phyloP scores from a whole-genome alignment of 2,888 invertebrate genomes.

The Gymnoscelis rufifasciata region DNA sequence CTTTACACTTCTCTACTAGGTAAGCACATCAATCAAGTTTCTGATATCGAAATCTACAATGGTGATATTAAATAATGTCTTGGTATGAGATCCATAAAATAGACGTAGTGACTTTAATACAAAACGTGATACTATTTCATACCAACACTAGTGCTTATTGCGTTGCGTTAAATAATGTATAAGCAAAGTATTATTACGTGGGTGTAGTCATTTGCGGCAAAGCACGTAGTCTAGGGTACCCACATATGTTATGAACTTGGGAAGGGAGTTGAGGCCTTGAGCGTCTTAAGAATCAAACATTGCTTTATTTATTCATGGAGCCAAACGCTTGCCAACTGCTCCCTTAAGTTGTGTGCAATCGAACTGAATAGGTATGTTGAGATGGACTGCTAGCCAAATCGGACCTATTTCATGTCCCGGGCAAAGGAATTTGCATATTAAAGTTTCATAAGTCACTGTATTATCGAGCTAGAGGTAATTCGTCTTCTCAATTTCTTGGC shows the following conservation, averaged over 20 bases:
- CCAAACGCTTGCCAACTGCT: background rate
- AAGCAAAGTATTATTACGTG: slow-evolving; percentile 13
- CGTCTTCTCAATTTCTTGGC: too few relatives aligned
- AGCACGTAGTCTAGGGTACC: slow-evolving; percentile 27
- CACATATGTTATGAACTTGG: slow-evolving; percentile 21
- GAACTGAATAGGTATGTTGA: background rate
- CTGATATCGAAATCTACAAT: too few relatives aligned
- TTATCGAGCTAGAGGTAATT: too few relatives aligned
- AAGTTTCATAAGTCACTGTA: background rate
- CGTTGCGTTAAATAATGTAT: slow-evolving; percentile 22
- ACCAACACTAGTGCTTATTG: slow-evolving; percentile 11
- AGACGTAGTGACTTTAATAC: background rate
- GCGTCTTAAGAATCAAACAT: slow-evolving; percentile 21
- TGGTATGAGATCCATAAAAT: too few relatives aligned
- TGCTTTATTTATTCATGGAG: slow-evolving; percentile 35
- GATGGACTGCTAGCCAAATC: too few relatives aligned
- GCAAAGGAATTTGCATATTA: too few relatives aligned
- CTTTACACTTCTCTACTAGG: too few relatives aligned
- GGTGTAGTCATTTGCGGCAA: slow-evolving; percentile 26
- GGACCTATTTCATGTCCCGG: too few relatives aligned
- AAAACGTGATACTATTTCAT: slow-evolving; percentile 14
- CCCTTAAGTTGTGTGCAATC: background rate
- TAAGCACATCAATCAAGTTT: too few relatives aligned
- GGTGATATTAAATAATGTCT: too few relatives aligned
- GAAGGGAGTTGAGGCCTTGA: slow-evolving; percentile 17